phyloP scores from a whole-genome alignment of 1,140 invertebrate genomes.

The Lepidurus packardi region DNA sequence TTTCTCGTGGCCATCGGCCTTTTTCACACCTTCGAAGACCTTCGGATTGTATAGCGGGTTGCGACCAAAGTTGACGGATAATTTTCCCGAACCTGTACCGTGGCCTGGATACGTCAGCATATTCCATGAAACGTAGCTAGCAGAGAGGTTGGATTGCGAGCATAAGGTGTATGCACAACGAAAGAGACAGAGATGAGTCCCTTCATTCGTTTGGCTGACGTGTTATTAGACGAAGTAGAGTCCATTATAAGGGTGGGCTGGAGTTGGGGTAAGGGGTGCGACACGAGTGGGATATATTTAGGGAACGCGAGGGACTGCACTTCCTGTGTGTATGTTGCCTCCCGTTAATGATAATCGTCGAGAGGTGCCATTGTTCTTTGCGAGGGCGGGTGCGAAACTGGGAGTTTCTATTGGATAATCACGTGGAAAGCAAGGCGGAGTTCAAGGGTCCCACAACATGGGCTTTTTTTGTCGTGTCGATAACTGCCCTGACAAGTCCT shows the following conservation, averaged over 20 bases:
- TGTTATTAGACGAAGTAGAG: background rate
- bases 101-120: constrained; percentile 5
- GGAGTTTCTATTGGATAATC: constrained; percentile 9
- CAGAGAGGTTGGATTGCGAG: no score
- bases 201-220: background rate
- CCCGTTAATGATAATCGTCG: background rate
- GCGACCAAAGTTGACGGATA: background rate
- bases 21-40: background rate
- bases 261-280: background rate
- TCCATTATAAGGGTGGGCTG: no score
- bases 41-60: background rate
- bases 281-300: background rate
- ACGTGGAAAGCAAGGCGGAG: background rate
- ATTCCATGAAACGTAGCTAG: background rate
- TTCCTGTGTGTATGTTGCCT: background rate
- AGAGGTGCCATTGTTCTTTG: background rate
- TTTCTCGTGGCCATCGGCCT: background rate
- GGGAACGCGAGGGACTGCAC: background rate
- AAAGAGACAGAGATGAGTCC: background rate
- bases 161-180: background rate
- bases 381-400: background rate
- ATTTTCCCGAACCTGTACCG: background rate
- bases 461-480: background rate
- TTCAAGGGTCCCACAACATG: background rate
- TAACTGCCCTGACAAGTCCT: background rate